A percentile compares a stretch with the other conserved stretches of the same genome.
phyloP scores from a whole-genome alignment of 2,797 vertebrate genomes.

The Malurus leucopterus region DNA sequence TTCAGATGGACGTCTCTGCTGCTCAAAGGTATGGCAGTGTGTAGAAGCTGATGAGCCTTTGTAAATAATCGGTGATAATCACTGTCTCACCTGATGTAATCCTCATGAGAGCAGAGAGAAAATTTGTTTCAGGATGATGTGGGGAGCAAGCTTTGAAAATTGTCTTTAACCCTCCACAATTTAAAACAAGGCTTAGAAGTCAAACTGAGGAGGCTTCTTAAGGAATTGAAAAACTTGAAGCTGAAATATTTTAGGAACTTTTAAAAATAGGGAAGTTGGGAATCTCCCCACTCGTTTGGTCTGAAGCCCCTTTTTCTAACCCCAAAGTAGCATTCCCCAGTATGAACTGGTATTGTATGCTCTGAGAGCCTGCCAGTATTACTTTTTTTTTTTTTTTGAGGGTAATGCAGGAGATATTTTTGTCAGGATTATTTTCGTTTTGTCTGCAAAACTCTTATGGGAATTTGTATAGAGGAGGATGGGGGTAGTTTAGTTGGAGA shows the following conservation, averaged over 20 bases:
- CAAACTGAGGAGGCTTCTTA: background rate
- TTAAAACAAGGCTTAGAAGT: background rate
- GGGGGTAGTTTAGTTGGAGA: background rate
- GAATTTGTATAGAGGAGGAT: background rate
- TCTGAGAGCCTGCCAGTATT: background rate
- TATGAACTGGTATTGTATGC: background rate
- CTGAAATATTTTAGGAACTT: conserved; percentile 39
- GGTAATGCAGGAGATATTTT: background rate
- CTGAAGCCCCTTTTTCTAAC: background rate
- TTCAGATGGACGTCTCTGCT: background rate
- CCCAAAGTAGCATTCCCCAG: background rate
- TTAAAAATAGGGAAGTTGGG: conserved; percentile 44
- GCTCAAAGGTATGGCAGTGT: background rate
- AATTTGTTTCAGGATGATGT: background rate
- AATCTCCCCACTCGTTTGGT: conserved; percentile 31
- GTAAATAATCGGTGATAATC: background rate
- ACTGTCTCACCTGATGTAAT: background rate
- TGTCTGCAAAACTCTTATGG: background rate
- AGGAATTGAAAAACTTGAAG: conserved; percentile 32
- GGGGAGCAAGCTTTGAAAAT: background rate
- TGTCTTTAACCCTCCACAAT: background rate
- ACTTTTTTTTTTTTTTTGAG: background rate
- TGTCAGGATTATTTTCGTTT: background rate
- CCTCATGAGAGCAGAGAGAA: background rate
- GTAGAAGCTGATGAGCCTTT: background rate